A percentile compares a stretch with the other conserved stretches of the same genome.
Evolutionary conservation across 2,888 invertebrate species (phyloP).

Genomic region (Ypsolopha sequella): DNA sequence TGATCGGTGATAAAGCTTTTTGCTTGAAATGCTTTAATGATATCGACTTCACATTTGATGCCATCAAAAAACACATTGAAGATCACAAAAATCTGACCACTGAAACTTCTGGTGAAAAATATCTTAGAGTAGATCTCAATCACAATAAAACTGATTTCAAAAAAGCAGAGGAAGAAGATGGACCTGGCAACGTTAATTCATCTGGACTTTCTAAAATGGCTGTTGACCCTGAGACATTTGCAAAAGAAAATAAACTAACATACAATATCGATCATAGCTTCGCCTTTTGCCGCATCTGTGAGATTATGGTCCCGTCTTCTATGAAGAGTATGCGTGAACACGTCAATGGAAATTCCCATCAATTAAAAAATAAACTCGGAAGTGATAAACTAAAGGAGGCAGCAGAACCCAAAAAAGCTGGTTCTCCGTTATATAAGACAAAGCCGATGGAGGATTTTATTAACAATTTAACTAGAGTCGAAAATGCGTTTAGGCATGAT

Average conservation of each 20-base stretch:
- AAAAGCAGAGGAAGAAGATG: neutral
- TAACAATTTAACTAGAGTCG: slow-evolving; percentile 5
- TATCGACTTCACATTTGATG: no score
- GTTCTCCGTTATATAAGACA: neutral
- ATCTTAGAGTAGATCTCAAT: neutral
- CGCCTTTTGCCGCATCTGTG: slow-evolving; percentile 17
- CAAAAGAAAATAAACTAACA: slow-evolving; percentile 13
- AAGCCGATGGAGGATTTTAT: slow-evolving; percentile 11
- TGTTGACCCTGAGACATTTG: slow-evolving; percentile 11
- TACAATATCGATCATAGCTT: slow-evolving; percentile 7
- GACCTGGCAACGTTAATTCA: slow-evolving; percentile 7
- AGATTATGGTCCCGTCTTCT: slow-evolving; percentile 10
- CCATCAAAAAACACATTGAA: slow-evolving; percentile 19
- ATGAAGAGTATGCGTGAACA: slow-evolving; percentile 18
- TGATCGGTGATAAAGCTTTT: no score
- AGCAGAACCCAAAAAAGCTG: neutral
- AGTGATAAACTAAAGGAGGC: slow-evolving; percentile 5
- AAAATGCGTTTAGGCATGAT: slow-evolving; percentile 11
- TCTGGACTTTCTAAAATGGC: slow-evolving; percentile 1
- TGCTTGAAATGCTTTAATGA: no score
- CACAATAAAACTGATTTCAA: neutral
- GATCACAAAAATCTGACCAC: slow-evolving; percentile 16
- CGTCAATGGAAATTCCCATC: slow-evolving; percentile 4
- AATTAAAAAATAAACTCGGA: slow-evolving; percentile 8
- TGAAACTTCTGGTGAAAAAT: neutral